These are phyloP conservation scores for Pteria penguin DNA, from an alignment of 2,888 invertebrate genomes.

Conservation along the genomic window DNA sequence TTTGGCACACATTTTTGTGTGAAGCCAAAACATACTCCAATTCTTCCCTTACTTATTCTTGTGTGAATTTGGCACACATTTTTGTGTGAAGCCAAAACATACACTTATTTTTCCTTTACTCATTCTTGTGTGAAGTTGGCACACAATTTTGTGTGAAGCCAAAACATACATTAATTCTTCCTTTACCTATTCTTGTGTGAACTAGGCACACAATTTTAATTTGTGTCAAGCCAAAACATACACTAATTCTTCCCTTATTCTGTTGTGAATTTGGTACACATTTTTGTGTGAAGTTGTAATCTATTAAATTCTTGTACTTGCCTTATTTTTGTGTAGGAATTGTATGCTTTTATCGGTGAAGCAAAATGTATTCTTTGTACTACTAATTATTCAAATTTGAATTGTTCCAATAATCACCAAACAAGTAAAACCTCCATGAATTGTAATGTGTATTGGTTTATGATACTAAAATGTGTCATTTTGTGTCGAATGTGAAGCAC, in stretches of 20 bases:
- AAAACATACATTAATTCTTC: constrained; percentile 3
- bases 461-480: no score
- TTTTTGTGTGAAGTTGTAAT: constrained; percentile 10
- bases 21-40: constrained; percentile 10
- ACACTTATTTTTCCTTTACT: not conserved
- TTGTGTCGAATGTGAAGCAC: no score
- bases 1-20: constrained; percentile 11
- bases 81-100: constrained; percentile 1
- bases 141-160: constrained; percentile 11
- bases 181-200: not conserved
- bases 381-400: no score
- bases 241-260: not conserved
- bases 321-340: not conserved
- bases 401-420: no score
- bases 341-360: not conserved
- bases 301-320: not conserved
- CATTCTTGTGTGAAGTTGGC: constrained; percentile 11
- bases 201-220: constrained; percentile 9
- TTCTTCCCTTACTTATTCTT: not conserved
- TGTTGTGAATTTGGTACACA: constrained; percentile 11
- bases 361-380: no score
- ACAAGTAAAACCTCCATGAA: no score
- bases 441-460: no score
- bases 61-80: constrained; percentile 9
- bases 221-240: constrained; percentile 6